Conservation (phyloP, 1,140 invertebrate genomes). For the Apocrypta bakeri region DNA sequence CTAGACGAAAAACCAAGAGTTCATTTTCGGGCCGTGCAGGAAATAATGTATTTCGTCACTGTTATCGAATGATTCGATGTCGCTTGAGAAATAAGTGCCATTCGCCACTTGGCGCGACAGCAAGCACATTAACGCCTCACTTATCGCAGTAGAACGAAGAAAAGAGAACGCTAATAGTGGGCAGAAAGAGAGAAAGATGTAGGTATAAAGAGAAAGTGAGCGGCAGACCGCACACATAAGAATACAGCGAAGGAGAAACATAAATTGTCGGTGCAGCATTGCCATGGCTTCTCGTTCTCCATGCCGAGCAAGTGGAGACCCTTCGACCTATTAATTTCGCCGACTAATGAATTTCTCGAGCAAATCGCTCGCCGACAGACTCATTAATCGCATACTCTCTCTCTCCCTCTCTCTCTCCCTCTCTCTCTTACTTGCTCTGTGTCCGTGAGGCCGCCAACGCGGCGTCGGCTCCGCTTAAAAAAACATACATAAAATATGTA, state of each 20-base stretch:
- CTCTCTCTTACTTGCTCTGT: neutral
- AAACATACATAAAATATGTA: neutral
- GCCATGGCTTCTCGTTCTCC: neutral
- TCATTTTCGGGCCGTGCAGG: too few species aligned
- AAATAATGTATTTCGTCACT: too few species aligned
- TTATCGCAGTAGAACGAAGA: neutral
- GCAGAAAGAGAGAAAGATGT: neutral
- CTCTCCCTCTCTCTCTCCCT: slow-evolving; percentile 50
- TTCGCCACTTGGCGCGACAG: too few species aligned
- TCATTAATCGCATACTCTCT: slow-evolving; percentile 44
- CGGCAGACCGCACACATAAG: neutral
- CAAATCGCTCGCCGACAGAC: slow-evolving; percentile 38
- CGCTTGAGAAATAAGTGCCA: too few species aligned
- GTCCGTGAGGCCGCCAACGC: neutral
- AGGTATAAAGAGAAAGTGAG: slow-evolving; percentile 20
- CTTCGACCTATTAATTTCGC: slow-evolving; percentile 42
- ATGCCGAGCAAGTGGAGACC: neutral
- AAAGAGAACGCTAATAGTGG: neutral
- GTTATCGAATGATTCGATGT: too few species aligned
- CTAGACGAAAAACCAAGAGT: too few species aligned
- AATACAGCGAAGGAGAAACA: neutral
- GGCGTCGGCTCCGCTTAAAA: neutral
- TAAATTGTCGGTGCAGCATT: slow-evolving; percentile 27
- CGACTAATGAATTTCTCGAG: slow-evolving; percentile 37
- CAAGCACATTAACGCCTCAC: too few species aligned